These are phyloP conservation scores for Anas platyrhynchos DNA, from an alignment of 2,113 vertebrate species.

Conservation along the genomic window DNA sequence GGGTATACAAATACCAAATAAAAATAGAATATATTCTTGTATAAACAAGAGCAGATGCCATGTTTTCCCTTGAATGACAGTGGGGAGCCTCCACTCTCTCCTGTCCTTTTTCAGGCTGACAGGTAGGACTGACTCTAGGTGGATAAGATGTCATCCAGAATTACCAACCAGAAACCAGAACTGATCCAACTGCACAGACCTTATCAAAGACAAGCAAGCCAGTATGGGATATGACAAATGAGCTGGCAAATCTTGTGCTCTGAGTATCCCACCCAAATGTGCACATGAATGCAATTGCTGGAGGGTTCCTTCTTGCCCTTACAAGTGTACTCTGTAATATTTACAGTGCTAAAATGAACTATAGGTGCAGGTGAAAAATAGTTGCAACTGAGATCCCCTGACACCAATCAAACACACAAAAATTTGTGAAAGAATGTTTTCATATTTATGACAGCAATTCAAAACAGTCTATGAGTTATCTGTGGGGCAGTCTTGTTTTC, in stretches of 20 bases:
- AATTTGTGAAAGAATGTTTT: neutral
- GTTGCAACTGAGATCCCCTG: neutral
- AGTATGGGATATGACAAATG: neutral
- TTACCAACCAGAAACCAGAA: neutral
- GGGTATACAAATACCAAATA: neutral
- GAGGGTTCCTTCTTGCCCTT: neutral
- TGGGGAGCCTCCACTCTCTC: neutral
- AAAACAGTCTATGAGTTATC: accelerated
- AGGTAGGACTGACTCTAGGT: neutral
- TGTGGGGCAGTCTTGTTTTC: neutral
- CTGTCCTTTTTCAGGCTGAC: constrained; percentile 36
- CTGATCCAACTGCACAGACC: neutral
- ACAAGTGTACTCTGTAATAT: neutral
- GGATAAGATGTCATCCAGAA: neutral
- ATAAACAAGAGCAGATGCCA: constrained; percentile 7
- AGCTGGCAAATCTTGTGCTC: neutral
- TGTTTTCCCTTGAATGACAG: neutral
- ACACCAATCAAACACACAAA: accelerated
- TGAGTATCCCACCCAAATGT: neutral
- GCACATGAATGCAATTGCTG: neutral
- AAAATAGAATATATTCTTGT: neutral
- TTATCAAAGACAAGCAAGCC: neutral
- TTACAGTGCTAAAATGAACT: neutral
- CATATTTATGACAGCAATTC: neutral
- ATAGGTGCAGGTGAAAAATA: neutral